Evolutionary conservation across 2,797 vertebrate genomes (phyloP), one percentile per base, ranked within the genome.

Genomic region (Apogon hyalosoma): DNA sequence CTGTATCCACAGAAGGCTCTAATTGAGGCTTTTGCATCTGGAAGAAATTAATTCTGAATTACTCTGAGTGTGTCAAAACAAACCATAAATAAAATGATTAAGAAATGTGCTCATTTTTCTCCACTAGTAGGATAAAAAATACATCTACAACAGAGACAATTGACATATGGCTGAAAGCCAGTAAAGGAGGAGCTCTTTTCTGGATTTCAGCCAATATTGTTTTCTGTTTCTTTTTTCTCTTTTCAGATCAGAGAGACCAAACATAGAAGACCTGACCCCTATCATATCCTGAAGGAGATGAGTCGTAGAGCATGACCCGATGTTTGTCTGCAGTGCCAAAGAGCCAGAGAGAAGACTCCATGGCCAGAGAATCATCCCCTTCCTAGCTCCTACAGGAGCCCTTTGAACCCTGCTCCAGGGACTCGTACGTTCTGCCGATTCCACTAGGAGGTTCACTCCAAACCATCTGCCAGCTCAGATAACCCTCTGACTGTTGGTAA

Each of bases 401-500:
- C 71, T 55, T 75, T 76, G 67, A 68, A 80, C 63, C 58, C 48
- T 39, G 50, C 64, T 67, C 36, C 28, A 18, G 73, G 79, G 70
- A 51, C 71, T 70, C 48, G 40, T 41, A 63, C n/a, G 28, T 73
- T 69, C 74, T 72, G 50, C 60, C 80, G 88, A 78, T 85, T 88
- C 73, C 60, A 59, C 77, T 75, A 58, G 71, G 77, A 86, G 87
- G 75, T 59, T 70, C 61, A 24, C 75, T 82, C 73, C 84, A 59
- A 64, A 70, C 68, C 69, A 39, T 89, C 84, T 87, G 87, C 84
- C 87, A 84, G 79, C 79, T 89, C 83, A 77, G 77, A 92, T 83
- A 85, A 84, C 76, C 71, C 77, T 85, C 80, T 79, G 82, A 82
- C 87, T 79, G 87, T 89, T 92, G 85, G 88, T 74, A 80, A 86